These are phyloP conservation scores for Galleria mellonella DNA, from an alignment of 1,140 invertebrate genomes.

Conservation along the genomic window DNA sequence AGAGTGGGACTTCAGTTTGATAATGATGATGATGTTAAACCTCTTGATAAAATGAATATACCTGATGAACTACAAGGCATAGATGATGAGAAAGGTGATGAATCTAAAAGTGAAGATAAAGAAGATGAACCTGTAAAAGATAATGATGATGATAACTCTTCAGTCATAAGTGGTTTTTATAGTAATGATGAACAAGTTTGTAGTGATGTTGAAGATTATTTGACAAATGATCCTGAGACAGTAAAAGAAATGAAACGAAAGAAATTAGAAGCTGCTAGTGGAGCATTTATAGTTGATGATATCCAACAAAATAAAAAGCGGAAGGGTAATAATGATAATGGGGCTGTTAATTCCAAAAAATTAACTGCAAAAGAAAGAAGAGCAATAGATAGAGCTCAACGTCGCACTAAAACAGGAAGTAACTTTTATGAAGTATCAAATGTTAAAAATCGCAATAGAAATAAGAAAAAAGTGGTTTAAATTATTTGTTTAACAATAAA, in stretches of 20 bases:
- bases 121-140: conserved; percentile 67
- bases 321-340: conserved; percentile 25
- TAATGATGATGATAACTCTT: conserved; percentile 60
- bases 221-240: conserved; percentile 69
- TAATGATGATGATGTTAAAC: conserved; percentile 79
- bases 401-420: conserved; percentile 91
- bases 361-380: conserved; percentile 86
- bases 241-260: conserved; percentile 50
- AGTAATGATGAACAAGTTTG: conserved; percentile 75
- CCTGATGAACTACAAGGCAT: conserved; percentile 72
- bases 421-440: conserved; percentile 95
- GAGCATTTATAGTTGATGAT: conserved; percentile 76
- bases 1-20: conserved; percentile 83
- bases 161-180: conserved; percentile 78
- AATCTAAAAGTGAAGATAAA: conserved; percentile 51
- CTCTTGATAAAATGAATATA: conserved; percentile 75
- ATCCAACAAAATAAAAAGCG: conserved; percentile 38
- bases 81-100: conserved; percentile 50
- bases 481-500: conserved; percentile 10
- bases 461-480: conserved; percentile 72
- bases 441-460: conserved; percentile 91
- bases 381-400: conserved; percentile 82
- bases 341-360: conserved; percentile 54
- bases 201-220: conserved; percentile 66
- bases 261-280: conserved; percentile 75